phyloP scores from a whole-genome alignment of 2,888 invertebrate genomes.

The Camptogramma bilineatum region DNA sequence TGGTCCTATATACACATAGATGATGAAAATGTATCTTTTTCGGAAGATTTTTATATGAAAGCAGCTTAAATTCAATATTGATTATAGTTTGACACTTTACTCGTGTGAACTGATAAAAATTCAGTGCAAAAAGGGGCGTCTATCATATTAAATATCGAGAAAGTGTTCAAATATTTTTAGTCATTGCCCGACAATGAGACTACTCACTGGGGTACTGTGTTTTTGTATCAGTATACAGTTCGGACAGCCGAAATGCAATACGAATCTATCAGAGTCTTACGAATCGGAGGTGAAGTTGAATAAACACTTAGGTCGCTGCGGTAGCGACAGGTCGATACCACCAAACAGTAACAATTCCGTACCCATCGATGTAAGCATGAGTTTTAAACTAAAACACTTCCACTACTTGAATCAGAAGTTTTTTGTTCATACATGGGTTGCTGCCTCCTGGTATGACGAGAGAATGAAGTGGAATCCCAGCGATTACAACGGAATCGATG shows the following conservation, averaged over 20 bases:
- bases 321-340: background rate
- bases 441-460: slow-evolving; percentile 7
- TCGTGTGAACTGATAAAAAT: background rate
- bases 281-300: slow-evolving; percentile 13
- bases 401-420: slow-evolving; percentile 12
- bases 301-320: background rate
- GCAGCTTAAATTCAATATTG: no score
- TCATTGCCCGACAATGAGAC: slow-evolving; percentile 12
- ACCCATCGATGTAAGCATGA: slow-evolving; percentile 9
- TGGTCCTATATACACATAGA: no score
- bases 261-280: background rate
- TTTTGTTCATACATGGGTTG: background rate
- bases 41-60: no score
- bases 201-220: background rate
- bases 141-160: slow-evolving; percentile 4
- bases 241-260: slow-evolving; percentile 6
- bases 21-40: no score
- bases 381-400: slow-evolving; percentile 7
- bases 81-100: background rate
- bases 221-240: background rate
- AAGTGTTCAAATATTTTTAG: background rate
- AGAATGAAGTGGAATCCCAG: slow-evolving; percentile 17
- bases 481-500: slow-evolving; percentile 10
- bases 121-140: slow-evolving; percentile 19
- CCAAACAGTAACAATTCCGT: slow-evolving; percentile 2